Base-by-base conservation (phyloP, 2,888 invertebrate genomes). In the Selenia dentaria region DNA sequence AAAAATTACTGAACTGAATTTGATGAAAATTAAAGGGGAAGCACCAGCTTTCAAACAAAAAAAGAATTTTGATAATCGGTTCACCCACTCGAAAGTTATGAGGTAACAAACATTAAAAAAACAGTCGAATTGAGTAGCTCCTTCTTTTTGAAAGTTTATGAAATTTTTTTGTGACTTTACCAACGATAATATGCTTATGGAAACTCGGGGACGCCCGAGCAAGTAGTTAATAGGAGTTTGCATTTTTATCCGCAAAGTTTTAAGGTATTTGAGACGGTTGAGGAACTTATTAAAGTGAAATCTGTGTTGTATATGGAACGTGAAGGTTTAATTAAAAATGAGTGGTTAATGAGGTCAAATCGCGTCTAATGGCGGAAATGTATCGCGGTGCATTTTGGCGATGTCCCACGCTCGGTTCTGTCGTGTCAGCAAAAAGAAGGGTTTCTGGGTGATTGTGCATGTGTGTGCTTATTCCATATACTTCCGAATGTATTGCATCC, bases 201-300 rank as follows among this genome's bases (percentile, higher is more conserved):
- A 58, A 70, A 64, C 62, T 67, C 50, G 36, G 47, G 53, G 57
- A 57, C 60, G 52, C 49, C 54, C 51, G 57, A 47, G 57, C 47
- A 60, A 57, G 61, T 55, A 57, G 59, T 60, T 57, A 58, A 46
- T 52, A 48, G 35, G 51, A 63, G 54, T 59, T 56, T 62, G 54
- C 52, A 63, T 64, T 70, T 64, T 64, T 49, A 54, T 59, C 61
- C 34, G 46, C 57, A 51, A 57, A 58, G 60, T 62, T 61, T 44
- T 39, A 44, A 57, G 46, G 43, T 45, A 47, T 59, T 59, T 51
- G 45, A 51, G 44, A 16, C 28, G 32, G 40, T 34, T 49, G 36
- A 39, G 31, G 51, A 41, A 16, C 24, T 40, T 29, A 20, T 10
- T 26, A 10, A 35, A 25, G 29, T 18, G 18, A 27, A 41, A 41